Evolutionary conservation across 2,113 vertebrate genomes (phyloP), one percentile per base, ranked within the genome.

Genomic region (Ammospiza nelsoni): DNA sequence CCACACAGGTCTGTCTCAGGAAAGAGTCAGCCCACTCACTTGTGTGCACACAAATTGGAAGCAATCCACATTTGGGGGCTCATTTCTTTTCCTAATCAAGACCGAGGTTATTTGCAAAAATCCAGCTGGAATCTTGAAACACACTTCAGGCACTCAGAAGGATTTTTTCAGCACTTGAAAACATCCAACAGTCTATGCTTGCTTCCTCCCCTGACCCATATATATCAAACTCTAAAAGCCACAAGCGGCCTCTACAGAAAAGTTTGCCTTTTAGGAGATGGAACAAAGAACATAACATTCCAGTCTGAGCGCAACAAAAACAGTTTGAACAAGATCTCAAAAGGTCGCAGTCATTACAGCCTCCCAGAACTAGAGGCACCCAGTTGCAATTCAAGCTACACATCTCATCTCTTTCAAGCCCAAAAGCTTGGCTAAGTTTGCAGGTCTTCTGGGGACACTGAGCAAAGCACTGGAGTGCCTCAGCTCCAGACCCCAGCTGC

Each of bases 281-380:
- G 79, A 83, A 95, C 92, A 97, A 95, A 95, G 87, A 84, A 86
- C 37, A 3, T 24, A 80, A 86, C 93, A 84, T 93, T 97, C 95
- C 92, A 90, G 85, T 80, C 94, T 41, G 39, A 80, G 55, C 12
- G 79, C 57, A 94, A 87, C 62, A 90, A 94, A 90, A 96, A 33
- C 93, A 94, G 92, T 68, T 65, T 93, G 92, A 96, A 92, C 59
- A 86, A 92, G 92, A 57, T 86, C 84, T 96, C 94, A 68, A 93
- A 95, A 94, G 93, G 87, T 88, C 12, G 0, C 79, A 48, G 73
- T 44, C 85, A 27, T 41, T 57, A 35, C 68, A 90, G 88, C 29
- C 88, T 92, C 63, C n/a, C 68, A 84, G 93, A 90, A 84, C 48
- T 23, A 67, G 43, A 90, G 61, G 68, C 93, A 93, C 81, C 79